Conservation (phyloP, 2,113 vertebrate genomes). For the Campylorhamphus procurvoides region DNA sequence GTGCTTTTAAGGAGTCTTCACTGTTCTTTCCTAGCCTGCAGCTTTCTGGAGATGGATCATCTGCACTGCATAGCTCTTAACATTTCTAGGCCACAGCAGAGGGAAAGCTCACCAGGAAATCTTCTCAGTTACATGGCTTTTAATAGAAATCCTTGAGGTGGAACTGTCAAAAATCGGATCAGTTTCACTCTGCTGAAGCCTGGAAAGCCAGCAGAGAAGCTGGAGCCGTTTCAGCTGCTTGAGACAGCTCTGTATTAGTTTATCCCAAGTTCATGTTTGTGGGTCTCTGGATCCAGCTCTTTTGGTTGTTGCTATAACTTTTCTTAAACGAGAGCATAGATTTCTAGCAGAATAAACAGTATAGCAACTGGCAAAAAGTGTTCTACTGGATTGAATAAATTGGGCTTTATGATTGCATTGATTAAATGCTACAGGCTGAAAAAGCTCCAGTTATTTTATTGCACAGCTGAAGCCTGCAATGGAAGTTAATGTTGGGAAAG, state of each 20-base stretch:
- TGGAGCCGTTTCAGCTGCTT: constrained; percentile 22
- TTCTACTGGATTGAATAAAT: neutral
- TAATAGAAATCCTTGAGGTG: constrained; percentile 68
- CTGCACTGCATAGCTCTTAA: constrained; percentile 36
- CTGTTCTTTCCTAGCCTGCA: constrained; percentile 55
- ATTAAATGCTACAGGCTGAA: neutral
- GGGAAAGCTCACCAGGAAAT: constrained; percentile 58
- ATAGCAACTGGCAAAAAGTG: neutral
- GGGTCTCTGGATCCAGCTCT: neutral
- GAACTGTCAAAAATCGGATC: constrained; percentile 67
- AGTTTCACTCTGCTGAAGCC: constrained; percentile 53
- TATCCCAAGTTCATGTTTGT: constrained; percentile 27
- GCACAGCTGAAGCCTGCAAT: constrained; percentile 1
- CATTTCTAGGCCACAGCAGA: constrained; percentile 58
- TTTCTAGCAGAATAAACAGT: neutral
- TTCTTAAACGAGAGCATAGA: neutral
- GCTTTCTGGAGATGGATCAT: constrained; percentile 48
- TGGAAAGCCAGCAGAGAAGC: constrained; percentile 46
- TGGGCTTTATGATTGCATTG: neutral
- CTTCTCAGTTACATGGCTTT: constrained; percentile 56
- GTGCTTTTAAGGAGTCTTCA: constrained; percentile 27
- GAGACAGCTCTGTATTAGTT: constrained; percentile 9
- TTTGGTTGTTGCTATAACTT: constrained; percentile 13
- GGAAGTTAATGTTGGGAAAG: constrained; percentile 36
- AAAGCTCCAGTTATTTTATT: neutral